These are phyloP conservation scores for Barypeithes pellucidus DNA, from an alignment of 2,888 invertebrate genomes.

Conservation along the genomic window DNA sequence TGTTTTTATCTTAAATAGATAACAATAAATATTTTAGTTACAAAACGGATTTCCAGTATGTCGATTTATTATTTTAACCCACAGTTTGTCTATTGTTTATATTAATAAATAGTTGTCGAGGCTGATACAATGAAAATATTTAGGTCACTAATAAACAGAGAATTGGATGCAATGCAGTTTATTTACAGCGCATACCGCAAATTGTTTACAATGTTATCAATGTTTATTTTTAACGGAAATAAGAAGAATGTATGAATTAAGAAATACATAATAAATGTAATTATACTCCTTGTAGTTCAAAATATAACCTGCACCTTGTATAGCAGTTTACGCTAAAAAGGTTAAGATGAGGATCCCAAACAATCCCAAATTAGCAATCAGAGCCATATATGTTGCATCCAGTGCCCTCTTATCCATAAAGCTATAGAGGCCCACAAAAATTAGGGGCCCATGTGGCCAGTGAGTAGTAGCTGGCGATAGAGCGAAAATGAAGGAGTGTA, in stretches of 20 bases:
- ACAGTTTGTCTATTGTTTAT: conserved; percentile 13
- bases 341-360: too few species aligned
- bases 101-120: conserved; percentile 28
- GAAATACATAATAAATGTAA: too few species aligned
- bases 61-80: conserved; percentile 3
- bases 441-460: too few species aligned
- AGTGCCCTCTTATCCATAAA: too few species aligned
- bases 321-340: too few species aligned
- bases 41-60: background rate
- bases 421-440: too few species aligned
- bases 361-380: too few species aligned
- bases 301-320: too few species aligned
- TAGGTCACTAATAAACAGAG: conserved; percentile 16
- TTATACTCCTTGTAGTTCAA: too few species aligned
- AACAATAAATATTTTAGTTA: background rate
- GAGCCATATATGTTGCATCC: too few species aligned
- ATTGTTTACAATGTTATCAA: conserved; percentile 5
- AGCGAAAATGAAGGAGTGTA: too few species aligned
- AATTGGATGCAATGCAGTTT: conserved; percentile 17
- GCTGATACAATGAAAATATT: conserved; percentile 23
- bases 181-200: conserved; percentile 13
- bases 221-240: conserved; percentile 3
- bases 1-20: background rate
- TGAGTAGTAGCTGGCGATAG: too few species aligned
- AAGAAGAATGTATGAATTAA: background rate